phyloP scores from a whole-genome alignment of 1,140 invertebrate genomes.

The Zophobas morio region DNA sequence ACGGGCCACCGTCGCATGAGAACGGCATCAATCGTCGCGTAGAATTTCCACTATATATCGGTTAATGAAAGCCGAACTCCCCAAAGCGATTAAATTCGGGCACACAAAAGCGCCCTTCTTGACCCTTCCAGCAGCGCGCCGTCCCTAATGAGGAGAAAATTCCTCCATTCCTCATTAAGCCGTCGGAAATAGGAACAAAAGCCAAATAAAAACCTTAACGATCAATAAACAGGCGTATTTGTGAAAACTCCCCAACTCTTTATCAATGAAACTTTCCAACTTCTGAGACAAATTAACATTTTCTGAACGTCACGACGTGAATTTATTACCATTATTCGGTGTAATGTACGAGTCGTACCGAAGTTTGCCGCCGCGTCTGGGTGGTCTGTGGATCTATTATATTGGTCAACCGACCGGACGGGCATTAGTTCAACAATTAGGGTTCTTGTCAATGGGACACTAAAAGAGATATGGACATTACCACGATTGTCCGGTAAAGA shows the following conservation, averaged over 20 bases:
- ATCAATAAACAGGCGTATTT: constrained; percentile 30
- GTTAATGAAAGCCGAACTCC: not conserved
- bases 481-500: constrained; percentile 1
- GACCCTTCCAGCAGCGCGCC: constrained; percentile 3
- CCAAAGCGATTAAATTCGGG: not conserved
- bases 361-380: constrained; percentile 1
- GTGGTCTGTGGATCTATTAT: constrained; percentile 11
- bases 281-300: constrained; percentile 23
- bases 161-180: constrained; percentile 19
- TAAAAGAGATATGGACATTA: constrained; percentile 6
- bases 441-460: constrained; percentile 18
- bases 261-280: constrained; percentile 27
- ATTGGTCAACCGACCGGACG: constrained; percentile 13
- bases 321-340: constrained; percentile 28
- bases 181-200: constrained; percentile 21
- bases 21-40: no score
- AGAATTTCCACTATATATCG: no score
- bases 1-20: not conserved
- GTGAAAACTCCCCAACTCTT: constrained; percentile 26
- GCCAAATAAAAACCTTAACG: constrained; percentile 32
- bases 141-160: constrained; percentile 19
- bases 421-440: constrained; percentile 33
- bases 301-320: constrained; percentile 6
- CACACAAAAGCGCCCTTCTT: constrained; percentile 4
- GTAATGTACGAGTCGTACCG: constrained; percentile 21